phyloP scores from a whole-genome alignment of 2,888 invertebrate genomes.

The Bruchidius siliquastri region DNA sequence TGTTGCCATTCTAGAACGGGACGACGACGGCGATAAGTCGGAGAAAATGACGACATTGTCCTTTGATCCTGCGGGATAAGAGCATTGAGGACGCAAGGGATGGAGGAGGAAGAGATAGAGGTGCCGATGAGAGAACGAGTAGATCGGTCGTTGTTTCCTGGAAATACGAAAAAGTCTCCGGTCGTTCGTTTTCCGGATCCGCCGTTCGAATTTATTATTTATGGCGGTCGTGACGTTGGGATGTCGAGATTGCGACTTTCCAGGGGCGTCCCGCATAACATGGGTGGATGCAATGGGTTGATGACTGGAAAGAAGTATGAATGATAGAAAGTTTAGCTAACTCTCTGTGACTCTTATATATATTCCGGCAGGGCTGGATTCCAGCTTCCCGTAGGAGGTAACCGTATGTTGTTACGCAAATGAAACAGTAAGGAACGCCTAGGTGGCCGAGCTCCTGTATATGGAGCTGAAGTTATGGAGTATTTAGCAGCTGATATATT shows the following conservation, averaged over 20 bases:
- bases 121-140: conserved; percentile 2
- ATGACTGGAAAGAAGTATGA: too few relatives aligned
- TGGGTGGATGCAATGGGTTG: too few relatives aligned
- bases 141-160: not conserved
- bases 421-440: too few relatives aligned
- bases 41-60: not conserved
- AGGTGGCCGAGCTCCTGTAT: too few relatives aligned
- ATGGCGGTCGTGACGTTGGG: not conserved
- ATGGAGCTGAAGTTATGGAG: too few relatives aligned
- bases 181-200: conserved; percentile 6
- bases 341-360: too few relatives aligned
- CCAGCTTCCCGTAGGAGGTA: too few relatives aligned
- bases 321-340: too few relatives aligned
- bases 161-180: conserved; percentile 28
- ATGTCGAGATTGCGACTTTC: not conserved
- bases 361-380: too few relatives aligned
- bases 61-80: not conserved
- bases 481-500: too few relatives aligned
- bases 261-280: not conserved
- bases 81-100: not conserved
- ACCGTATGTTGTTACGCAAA: too few relatives aligned
- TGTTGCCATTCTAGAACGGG: not conserved
- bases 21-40: not conserved
- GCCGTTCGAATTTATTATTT: conserved; percentile 28
- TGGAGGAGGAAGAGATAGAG: not conserved